phyloP scores from a whole-genome alignment of 2,797 vertebrate genomes.

The Intellagama lesueurii region DNA sequence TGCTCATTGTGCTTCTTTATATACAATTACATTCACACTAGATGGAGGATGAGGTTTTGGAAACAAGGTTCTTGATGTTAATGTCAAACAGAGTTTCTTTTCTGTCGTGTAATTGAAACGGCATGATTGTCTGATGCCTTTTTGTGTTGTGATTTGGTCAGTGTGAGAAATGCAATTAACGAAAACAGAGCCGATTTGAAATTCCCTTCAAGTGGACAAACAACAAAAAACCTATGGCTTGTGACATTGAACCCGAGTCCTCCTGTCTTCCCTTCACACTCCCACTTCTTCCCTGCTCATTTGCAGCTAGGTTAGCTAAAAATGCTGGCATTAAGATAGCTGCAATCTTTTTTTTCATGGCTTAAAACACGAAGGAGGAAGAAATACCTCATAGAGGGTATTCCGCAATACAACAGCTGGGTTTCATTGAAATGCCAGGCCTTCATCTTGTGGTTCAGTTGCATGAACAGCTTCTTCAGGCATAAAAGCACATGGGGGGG shows the following conservation, averaged over 20 bases:
- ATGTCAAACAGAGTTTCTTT: background rate
- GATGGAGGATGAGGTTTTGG: background rate
- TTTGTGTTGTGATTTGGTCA: background rate
- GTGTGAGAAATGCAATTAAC: background rate
- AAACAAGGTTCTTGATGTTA: background rate
- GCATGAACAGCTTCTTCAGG: background rate
- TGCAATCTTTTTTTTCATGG: background rate
- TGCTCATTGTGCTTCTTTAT: background rate
- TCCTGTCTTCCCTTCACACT: background rate
- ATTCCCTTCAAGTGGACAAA: background rate
- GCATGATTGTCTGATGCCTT: background rate
- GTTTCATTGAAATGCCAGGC: background rate
- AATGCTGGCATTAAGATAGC: background rate
- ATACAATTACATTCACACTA: background rate
- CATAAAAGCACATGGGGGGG: background rate
- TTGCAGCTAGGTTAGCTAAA: background rate
- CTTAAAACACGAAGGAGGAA: background rate
- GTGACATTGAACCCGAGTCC: background rate
- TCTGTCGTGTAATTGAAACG: background rate
- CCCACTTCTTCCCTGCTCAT: background rate
- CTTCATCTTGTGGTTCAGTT: background rate
- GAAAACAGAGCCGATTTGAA: background rate
- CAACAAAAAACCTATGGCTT: background rate
- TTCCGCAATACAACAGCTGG: conserved; percentile 12
- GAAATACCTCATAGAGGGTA: background rate